phyloP scores from a whole-genome alignment of 2,113 vertebrate genomes.

The Podarcis cretensis region DNA sequence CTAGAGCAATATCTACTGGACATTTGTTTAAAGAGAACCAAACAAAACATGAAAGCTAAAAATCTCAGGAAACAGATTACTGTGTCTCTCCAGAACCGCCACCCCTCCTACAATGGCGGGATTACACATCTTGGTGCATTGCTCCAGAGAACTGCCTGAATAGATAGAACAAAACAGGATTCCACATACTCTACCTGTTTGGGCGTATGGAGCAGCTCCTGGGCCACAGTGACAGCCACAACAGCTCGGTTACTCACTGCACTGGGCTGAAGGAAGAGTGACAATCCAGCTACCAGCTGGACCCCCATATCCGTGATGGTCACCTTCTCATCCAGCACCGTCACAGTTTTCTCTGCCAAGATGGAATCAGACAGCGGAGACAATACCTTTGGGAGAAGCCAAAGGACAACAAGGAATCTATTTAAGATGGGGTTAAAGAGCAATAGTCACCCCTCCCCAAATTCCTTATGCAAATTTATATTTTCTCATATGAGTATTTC shows the following conservation, averaged over 20 bases:
- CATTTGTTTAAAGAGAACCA: no score
- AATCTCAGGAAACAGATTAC: background rate
- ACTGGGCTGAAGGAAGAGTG: conserved; percentile 87
- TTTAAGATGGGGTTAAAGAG: conserved; percentile 24
- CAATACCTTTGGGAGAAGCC: conserved; percentile 80
- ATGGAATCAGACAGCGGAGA: conserved; percentile 96
- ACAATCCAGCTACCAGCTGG: conserved; percentile 92
- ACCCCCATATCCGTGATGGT: conserved; percentile 91
- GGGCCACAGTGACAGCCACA: conserved; percentile 85
- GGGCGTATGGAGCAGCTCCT: conserved; percentile 87
- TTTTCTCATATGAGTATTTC: background rate
- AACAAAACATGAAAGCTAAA: no score
- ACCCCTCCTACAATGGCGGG: background rate
- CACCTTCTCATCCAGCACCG: conserved; percentile 94
- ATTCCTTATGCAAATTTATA: background rate
- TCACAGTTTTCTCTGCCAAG: conserved; percentile 94
- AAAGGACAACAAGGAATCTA: background rate
- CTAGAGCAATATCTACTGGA: no score
- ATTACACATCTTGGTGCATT: background rate
- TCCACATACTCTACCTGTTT: conserved; percentile 83
- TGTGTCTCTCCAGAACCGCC: background rate
- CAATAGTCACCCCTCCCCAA: background rate
- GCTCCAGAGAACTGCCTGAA: background rate
- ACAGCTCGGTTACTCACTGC: conserved; percentile 82
- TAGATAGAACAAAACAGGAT: background rate